Base-by-base conservation (phyloP, 2,888 invertebrate genomes). In the Aphodius granarius region DNA sequence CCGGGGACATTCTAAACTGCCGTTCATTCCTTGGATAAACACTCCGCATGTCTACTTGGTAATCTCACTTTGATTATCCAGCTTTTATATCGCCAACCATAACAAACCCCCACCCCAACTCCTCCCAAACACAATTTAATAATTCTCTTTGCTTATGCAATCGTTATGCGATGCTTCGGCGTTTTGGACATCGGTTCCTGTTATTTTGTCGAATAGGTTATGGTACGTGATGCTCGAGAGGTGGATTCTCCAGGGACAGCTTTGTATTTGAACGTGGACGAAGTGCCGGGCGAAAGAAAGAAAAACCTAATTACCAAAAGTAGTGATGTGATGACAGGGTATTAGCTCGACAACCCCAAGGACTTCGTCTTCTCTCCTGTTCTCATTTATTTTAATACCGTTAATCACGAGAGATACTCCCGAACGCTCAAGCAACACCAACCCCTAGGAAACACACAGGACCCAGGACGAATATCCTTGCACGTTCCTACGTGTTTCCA, bases 291-390 rank as follows among this genome's bases (percentile, higher is more conserved):
- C 82, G 81, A 80, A 84, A 83, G 81, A 83, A 85, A 84, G 83
- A 85, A 85, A 86, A 86, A 86, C 85, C 86, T 86, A 86, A 86
- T 86, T 86, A 86, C 85, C 80, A 84, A 84, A 86, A 86, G 85
- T 85, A 85, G 84, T 86, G 86, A 86, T 86, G 86, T 85, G 86
- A 86, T 86, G 86, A 76, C 76, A 75, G 84, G 84, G 84, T 85
- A 86, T 86, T 86, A 86, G 83, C 77, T 82, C 81, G 86, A 86
- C 86, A 80, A 85, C 85, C 86, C 86, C 83, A 79, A 80, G 82
- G 85, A 86, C 85, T 68, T 73, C 63, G 70, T 73, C 72, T 65
- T n/a, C 63, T 71, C 68, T 77, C 75, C 63, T 72, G 84, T 84
- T 72, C 78, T 80, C 80, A 78, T 80, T 80, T 79, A 78, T 80